Evolutionary conservation across 2,797 vertebrate genomes (phyloP).

Genomic region (Trachurus trachurus): DNA sequence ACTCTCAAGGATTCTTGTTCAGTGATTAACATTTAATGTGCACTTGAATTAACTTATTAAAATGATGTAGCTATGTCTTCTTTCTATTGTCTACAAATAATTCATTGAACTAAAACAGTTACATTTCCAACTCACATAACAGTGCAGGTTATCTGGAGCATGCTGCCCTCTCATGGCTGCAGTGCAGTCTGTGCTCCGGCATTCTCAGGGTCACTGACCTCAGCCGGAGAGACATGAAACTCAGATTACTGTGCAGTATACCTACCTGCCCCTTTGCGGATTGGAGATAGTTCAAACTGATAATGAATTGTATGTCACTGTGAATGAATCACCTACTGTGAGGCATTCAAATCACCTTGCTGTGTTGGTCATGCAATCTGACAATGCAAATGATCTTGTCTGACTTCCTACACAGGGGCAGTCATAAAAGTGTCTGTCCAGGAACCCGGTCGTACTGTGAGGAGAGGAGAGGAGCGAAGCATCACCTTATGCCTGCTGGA

Average conservation of each 20-base stretch:
- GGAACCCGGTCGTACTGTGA: background rate
- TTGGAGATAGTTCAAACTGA: background rate
- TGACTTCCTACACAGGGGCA: background rate
- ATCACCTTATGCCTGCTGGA: background rate
- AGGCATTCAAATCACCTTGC: conserved; percentile 10
- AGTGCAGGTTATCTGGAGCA: background rate
- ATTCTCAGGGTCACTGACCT: background rate
- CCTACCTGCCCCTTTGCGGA: too few species aligned
- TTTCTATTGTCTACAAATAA: background rate
- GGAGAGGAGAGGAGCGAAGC: background rate
- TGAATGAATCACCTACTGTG: background rate
- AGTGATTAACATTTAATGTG: background rate
- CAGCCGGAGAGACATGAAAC: background rate
- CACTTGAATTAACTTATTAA: too few species aligned
- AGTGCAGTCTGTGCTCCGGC: background rate
- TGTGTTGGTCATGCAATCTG: background rate
- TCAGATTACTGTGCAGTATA: background rate
- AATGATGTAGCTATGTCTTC: too few species aligned
- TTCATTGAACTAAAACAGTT: background rate
- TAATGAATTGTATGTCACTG: background rate
- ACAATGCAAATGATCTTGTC: conserved; percentile 57
- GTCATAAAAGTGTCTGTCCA: background rate
- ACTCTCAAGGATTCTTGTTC: too few species aligned
- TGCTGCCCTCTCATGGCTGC: conserved; percentile 49
- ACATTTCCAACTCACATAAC: background rate